phyloP scores from a whole-genome alignment of 2,888 invertebrate genomes.

The Nezara viridula region DNA sequence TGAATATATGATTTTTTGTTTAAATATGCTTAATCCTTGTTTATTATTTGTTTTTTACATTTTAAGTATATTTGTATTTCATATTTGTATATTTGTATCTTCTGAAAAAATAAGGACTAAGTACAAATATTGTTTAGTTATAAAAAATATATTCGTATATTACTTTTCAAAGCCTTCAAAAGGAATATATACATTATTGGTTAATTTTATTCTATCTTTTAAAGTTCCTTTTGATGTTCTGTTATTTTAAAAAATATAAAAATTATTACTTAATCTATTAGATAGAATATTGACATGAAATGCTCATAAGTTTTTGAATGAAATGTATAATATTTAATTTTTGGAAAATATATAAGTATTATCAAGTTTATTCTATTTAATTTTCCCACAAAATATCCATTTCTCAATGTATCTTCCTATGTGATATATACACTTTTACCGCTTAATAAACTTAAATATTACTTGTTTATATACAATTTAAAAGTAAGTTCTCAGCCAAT shows the following conservation, averaged over 20 bases:
- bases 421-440: too few species aligned
- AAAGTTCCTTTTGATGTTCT: slow-evolving; percentile 54
- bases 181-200: slow-evolving; percentile 7
- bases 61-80: background rate
- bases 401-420: too few species aligned
- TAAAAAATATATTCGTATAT: slow-evolving; percentile 50
- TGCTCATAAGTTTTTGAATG: slow-evolving; percentile 44
- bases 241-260: slow-evolving; percentile 19
- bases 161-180: slow-evolving; percentile 53
- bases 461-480: too few species aligned
- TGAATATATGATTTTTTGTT: background rate
- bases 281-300: slow-evolving; percentile 55
- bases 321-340: slow-evolving; percentile 52
- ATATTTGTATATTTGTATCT: background rate
- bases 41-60: background rate
- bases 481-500: too few species aligned
- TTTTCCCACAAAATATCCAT: background rate
- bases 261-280: slow-evolving; percentile 53
- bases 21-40: slow-evolving; percentile 2
- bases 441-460: too few species aligned
- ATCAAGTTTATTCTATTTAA: background rate
- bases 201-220: slow-evolving; percentile 36
- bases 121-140: slow-evolving; percentile 46
- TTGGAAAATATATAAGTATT: slow-evolving; percentile 54
- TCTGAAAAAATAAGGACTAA: background rate